phyloP scores from a whole-genome alignment of 2,113 vertebrate species.

The Burhinus bistriatus region DNA sequence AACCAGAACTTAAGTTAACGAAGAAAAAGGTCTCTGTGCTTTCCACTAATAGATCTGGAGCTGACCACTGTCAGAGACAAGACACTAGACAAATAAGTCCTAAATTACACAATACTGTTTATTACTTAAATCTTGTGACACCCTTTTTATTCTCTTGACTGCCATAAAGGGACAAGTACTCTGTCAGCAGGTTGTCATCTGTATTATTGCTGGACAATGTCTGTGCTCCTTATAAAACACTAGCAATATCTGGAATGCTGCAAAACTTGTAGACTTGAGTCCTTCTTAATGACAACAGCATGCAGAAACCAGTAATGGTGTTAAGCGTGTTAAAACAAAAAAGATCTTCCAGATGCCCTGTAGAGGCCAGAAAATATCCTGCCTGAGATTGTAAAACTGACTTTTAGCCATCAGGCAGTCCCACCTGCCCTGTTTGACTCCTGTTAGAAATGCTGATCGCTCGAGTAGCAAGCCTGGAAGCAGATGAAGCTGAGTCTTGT shows the following conservation, averaged over 20 bases:
- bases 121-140: neutral
- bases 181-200: neutral
- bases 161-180: neutral
- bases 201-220: neutral
- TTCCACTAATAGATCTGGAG: neutral
- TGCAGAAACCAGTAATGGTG: fast-evolving
- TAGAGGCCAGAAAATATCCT: neutral
- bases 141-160: neutral
- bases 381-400: neutral
- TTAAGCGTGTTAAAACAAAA: neutral
- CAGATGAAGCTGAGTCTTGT: neutral
- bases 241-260: neutral
- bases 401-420: neutral
- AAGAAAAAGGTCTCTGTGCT: neutral
- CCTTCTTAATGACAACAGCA: neutral
- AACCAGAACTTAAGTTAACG: neutral
- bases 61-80: neutral
- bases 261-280: fast-evolving
- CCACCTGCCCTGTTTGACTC: neutral
- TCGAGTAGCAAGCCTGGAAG: neutral
- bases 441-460: neutral
- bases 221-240: neutral
- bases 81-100: neutral
- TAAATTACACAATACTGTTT: neutral
- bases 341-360: neutral